phyloP scores from a whole-genome alignment of 1,140 invertebrate species.

The Zaprionus ornatus region DNA sequence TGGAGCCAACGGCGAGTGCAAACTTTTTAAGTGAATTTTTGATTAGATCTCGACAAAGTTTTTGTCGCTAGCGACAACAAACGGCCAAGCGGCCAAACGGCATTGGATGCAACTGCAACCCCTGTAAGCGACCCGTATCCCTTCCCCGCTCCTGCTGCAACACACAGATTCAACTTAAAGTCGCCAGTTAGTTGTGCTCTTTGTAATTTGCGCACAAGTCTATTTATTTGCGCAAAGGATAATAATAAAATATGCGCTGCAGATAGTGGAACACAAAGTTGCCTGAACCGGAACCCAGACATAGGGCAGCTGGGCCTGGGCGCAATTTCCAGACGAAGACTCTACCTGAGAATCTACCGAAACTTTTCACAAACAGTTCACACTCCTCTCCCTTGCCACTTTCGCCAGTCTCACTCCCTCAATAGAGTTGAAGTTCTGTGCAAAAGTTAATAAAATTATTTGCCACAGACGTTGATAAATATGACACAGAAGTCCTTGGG shows the following conservation, averaged over 20 bases:
- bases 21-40: slow-evolving; percentile 82
- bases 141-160: neutral
- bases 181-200: slow-evolving; percentile 70
- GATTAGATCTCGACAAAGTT: slow-evolving; percentile 81
- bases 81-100: slow-evolving; percentile 50
- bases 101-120: slow-evolving; percentile 16
- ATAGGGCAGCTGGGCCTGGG: slow-evolving; percentile 22
- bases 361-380: slow-evolving; percentile 68
- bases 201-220: slow-evolving; percentile 79
- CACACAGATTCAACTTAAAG: slow-evolving; percentile 58
- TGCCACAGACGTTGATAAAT: slow-evolving; percentile 81
- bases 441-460: slow-evolving; percentile 82
- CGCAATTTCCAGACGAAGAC: slow-evolving; percentile 42
- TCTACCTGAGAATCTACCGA: slow-evolving; percentile 52
- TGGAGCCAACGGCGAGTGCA: slow-evolving; percentile 57
- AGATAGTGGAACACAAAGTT: slow-evolving; percentile 68
- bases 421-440: slow-evolving; percentile 56
- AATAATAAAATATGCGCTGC: slow-evolving; percentile 79
- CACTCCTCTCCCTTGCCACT: neutral
- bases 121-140: neutral
- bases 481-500: slow-evolving; percentile 63
- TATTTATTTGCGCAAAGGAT: slow-evolving; percentile 77
- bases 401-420: neutral
- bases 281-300: slow-evolving; percentile 20
- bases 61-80: slow-evolving; percentile 64